These are phyloP conservation scores for Hoplostethus atlanticus DNA, from an alignment of 2,797 vertebrate genomes.

Conservation along the genomic window DNA sequence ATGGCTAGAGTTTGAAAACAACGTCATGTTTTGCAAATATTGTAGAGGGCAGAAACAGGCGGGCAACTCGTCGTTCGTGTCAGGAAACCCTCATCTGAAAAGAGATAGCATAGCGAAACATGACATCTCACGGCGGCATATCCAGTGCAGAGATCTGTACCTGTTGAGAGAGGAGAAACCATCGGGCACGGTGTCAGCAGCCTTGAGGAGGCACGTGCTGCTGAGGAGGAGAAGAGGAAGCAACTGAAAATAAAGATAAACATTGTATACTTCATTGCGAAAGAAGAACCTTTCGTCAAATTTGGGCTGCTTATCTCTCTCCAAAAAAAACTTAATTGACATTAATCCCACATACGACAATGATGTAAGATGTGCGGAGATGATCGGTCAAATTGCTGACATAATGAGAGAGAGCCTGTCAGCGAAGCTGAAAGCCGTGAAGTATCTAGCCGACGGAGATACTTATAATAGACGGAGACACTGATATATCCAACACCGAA, in stretches of 20 bases:
- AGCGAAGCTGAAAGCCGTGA: slow-evolving; percentile 17
- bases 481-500: slow-evolving; percentile 24
- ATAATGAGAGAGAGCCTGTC: slow-evolving; percentile 19
- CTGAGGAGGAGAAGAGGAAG: slow-evolving; percentile 9
- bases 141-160: slow-evolving; percentile 17
- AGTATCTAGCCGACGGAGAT: slow-evolving; percentile 5
- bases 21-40: slow-evolving; percentile 13
- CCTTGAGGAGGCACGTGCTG: slow-evolving; percentile 17
- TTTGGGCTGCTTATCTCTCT: no score
- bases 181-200: slow-evolving; percentile 2
- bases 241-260: slow-evolving; percentile 17
- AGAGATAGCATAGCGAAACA: slow-evolving; percentile 16
- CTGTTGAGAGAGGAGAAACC: slow-evolving; percentile 5
- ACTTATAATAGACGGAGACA: slow-evolving; percentile 22
- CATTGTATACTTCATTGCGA: slow-evolving; percentile 21
- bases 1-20: slow-evolving; percentile 6
- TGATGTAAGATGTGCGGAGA: slow-evolving; percentile 18
- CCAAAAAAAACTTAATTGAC: no score
- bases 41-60: slow-evolving; percentile 16
- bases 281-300: not conserved
- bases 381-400: slow-evolving; percentile 31
- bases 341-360: slow-evolving; percentile 19
- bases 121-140: slow-evolving; percentile 14
- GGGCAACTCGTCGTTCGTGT: not conserved
- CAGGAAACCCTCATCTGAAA: slow-evolving; percentile 22